Conservation (phyloP, 2,888 invertebrate species). For the Antheraea yamamai region DNA sequence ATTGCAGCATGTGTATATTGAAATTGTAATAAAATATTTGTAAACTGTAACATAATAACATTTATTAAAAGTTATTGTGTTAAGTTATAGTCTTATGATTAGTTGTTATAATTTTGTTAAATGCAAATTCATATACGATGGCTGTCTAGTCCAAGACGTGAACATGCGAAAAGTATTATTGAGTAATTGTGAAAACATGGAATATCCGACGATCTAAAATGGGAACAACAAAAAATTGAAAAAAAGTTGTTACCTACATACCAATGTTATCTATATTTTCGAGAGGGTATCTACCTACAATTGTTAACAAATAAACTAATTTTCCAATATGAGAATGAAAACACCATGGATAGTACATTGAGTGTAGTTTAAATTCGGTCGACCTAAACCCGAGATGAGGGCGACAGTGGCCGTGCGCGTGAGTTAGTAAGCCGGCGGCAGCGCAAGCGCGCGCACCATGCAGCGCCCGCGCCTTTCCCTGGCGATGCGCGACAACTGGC, state of each 20-base stretch:
- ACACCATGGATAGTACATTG: not conserved
- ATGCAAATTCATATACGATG: too few relatives aligned
- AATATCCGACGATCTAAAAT: not conserved
- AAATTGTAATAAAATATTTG: not conserved
- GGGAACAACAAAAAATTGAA: not conserved
- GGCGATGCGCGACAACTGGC: slow-evolving; percentile 82
- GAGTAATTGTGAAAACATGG: not conserved
- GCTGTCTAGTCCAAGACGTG: too few relatives aligned
- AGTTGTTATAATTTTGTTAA: not conserved
- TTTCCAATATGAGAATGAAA: not conserved
- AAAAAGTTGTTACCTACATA: not conserved
- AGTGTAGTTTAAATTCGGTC: not conserved
- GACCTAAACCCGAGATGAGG: slow-evolving; percentile 25
- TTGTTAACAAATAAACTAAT: not conserved
- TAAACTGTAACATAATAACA: not conserved
- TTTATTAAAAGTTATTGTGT: not conserved
- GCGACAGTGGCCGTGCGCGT: slow-evolving; percentile 40
- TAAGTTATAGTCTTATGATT: not conserved
- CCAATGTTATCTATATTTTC: not conserved
- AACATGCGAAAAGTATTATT: not conserved
- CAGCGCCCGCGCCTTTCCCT: slow-evolving; percentile 77
- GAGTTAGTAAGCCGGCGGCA: slow-evolving; percentile 62
- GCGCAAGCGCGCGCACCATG: slow-evolving; percentile 79
- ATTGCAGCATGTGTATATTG: not conserved
- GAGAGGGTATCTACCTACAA: not conserved